Evolutionary conservation across 2,797 vertebrate genomes (phyloP), one percentile per base, ranked within the genome.

Genomic region (Chloroceryle inda): DNA sequence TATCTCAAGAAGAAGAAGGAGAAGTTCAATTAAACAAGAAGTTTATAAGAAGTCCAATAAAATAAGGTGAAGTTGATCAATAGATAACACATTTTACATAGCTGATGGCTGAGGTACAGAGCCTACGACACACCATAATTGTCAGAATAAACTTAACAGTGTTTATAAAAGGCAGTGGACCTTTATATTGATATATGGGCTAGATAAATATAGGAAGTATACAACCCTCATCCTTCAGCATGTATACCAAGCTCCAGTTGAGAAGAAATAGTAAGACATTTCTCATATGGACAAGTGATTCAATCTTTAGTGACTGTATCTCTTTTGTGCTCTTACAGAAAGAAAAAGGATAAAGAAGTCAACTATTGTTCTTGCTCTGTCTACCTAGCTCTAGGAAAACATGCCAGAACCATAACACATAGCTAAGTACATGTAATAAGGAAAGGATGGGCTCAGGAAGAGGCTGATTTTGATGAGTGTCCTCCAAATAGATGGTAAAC

Each of bases 401-500:
- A 74, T 17, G 9, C 14, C 33, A 61, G 55, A 61, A 23, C 1
- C 1, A 58, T 53, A 37, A 12, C 1, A 0, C 0, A 0, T 8
- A 38, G 9, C 7, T 8, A 47, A 71, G 4, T 59, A n/a, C 37
- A 7, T 5, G 4, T 6, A 91, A n/a, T 35, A 47, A 56, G 42
- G 15, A 45, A 78, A 82, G 3, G 4, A 69, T 45, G 13, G 5
- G 11, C 29, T 82, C 16, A 44, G 35, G 37, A 87, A 27, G 22
- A 66, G 4, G 9, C 4, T 47, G 8, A 55, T 47, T 86, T 50
- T 11, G 38, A 2, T 35, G 4, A 44, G 44, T 38, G 3, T 67
- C n/a, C 16, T 84, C 8, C 29, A 91, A 35, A 62, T 6, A 27
- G 38, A 49, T 33, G 45, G 10, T 6, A 92, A 74, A 12, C 4